Evolutionary conservation across 35 echinoderm and acorn worm species (phyloP), one percentile per base, ranked within the genome.

Genomic region (Apostichopus japonicus): DNA sequence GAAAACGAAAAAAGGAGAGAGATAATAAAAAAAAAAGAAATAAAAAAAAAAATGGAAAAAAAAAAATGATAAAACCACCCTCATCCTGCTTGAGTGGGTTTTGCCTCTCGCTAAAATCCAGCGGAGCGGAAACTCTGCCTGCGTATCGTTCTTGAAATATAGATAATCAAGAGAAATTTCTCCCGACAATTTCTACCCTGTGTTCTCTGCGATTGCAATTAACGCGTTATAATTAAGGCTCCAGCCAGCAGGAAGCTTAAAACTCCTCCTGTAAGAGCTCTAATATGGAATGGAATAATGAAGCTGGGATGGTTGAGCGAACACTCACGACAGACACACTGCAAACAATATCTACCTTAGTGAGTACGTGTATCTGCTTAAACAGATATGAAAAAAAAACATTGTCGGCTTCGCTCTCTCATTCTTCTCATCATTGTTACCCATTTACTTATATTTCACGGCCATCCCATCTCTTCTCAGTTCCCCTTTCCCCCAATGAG

Each of bases 41-140:
- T 7, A 19, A 6, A 75, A 23, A 75, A 7, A 23, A 84, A 84
- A 84, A 56, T 4, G 11, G 57, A 61, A 57, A n/a, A 57, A 21
- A 84, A 58, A 54, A 54, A 17, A 54, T 83, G 17, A 57, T 84
- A 58, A 84, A 84, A 84, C 54, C 56, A 58, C 81, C 56, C 56
- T 58, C 79, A 55, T 84, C 81, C 15, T 84, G 81, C 81, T 84
- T 84, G 54, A 84, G 33, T 84, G 81, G 57, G 24, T 58, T 61
- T 84, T 58, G 81, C 81, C 81, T 84, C 81, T 84, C 54, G 81
- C 81, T 84, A 58, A 24, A 84, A 59, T 59, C 71, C 81, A 84
- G 21, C 81, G 56, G 54, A 57, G 81, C 81, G 56, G 81, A 84
- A 84, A 84, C 81, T 55, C 4, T 84, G 81, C 81, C 81, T 84